Evolutionary conservation across 64 coral and sea anemone species (phyloP).

Genomic region (Stichodactyla mertensii): DNA sequence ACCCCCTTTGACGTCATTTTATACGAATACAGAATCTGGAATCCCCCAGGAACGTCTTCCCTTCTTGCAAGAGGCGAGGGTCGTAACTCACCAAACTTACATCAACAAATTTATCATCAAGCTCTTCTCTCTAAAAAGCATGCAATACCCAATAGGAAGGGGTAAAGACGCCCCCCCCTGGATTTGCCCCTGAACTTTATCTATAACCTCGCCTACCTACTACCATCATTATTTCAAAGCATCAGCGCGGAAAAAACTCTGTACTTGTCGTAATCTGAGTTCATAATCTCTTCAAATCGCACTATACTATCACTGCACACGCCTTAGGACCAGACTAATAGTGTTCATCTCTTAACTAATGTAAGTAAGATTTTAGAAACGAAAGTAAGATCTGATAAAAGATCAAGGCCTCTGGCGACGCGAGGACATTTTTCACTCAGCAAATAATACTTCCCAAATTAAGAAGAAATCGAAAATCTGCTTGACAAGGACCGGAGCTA

Average conservation of each 20-base stretch:
- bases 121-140: too few relatives aligned
- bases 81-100: too few relatives aligned
- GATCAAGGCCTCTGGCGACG: not conserved
- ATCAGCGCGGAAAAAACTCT: not conserved
- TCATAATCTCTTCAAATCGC: not conserved
- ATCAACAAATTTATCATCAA: too few relatives aligned
- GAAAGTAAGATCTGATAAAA: not conserved
- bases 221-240: too few relatives aligned
- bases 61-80: too few relatives aligned
- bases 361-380: not conserved
- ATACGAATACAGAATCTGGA: too few relatives aligned
- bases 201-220: too few relatives aligned
- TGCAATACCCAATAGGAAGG: too few relatives aligned
- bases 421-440: not conserved
- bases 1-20: too few relatives aligned
- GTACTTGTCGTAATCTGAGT: not conserved
- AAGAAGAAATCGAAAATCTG: not conserved
- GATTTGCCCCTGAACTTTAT: too few relatives aligned
- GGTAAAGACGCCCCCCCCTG: too few relatives aligned
- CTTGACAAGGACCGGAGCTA: not conserved
- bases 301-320: not conserved
- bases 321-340: not conserved
- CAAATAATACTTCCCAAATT: not conserved
- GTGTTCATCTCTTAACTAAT: not conserved
- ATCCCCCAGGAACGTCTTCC: too few relatives aligned